These are phyloP conservation scores for Haliaeetus leucogaster DNA, from an alignment of 2,113 vertebrate genomes.

Conservation along the genomic window DNA sequence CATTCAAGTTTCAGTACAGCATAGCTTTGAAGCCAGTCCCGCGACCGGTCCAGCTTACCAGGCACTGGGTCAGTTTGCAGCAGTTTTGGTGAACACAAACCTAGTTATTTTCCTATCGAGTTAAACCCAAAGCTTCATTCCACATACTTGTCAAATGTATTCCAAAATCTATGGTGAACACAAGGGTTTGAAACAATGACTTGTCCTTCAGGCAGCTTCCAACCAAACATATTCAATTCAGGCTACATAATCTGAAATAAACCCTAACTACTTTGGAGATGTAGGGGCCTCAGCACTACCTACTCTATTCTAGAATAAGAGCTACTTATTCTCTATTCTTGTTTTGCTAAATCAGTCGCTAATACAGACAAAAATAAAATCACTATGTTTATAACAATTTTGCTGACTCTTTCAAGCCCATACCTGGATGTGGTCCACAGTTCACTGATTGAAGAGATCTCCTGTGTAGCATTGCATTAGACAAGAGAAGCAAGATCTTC, in stretches of 20 bases:
- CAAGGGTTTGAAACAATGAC: not conserved
- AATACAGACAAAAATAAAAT: not conserved
- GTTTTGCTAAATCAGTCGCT: not conserved
- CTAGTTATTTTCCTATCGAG: not conserved
- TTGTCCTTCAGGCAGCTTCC: not conserved
- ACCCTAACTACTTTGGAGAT: not conserved
- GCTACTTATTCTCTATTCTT: not conserved
- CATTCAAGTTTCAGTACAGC: not conserved
- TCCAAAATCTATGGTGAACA: not conserved
- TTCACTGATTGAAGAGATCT: not conserved
- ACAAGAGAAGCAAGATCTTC: not conserved
- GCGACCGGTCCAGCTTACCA: not conserved
- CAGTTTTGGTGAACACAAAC: not conserved
- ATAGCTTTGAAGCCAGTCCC: not conserved
- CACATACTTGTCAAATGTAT: not conserved
- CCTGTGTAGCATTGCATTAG: not conserved
- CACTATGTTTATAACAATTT: not conserved
- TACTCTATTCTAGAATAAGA: not conserved
- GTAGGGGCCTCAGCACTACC: not conserved
- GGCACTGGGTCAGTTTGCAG: not conserved
- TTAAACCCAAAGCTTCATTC: not conserved
- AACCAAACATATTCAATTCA: not conserved
- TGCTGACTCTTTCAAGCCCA: not conserved
- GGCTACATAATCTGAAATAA: not conserved
- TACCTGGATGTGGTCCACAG: not conserved